Conservation (phyloP, 1,140 invertebrate species). For the Ips nitidus region DNA sequence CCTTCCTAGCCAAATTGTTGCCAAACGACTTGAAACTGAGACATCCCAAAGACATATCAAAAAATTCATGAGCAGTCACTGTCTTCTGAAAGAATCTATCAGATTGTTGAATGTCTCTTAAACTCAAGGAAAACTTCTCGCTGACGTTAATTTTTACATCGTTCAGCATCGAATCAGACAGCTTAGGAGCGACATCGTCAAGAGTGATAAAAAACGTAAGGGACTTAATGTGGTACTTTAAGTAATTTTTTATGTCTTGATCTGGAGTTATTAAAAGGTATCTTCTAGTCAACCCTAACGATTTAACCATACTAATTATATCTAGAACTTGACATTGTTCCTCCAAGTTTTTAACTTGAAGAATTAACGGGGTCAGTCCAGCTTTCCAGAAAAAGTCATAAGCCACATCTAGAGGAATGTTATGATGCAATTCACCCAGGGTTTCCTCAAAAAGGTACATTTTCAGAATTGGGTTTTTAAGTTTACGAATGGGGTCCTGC, state of each 20-base stretch:
- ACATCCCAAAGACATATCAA: constrained; percentile 24
- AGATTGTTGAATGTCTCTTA: constrained; percentile 9
- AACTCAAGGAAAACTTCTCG: constrained; percentile 12
- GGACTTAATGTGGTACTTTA: constrained; percentile 9
- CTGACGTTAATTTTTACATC: constrained; percentile 12
- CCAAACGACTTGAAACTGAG: constrained; percentile 23
- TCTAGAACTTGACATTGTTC: constrained; percentile 14
- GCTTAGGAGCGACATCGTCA: constrained; percentile 12
- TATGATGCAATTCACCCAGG: background rate
- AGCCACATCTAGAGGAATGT: constrained; percentile 17
- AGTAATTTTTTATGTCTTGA: constrained; percentile 2
- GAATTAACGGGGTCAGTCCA: constrained; percentile 18
- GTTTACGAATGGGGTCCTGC: constrained; percentile 11
- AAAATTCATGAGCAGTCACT: constrained; percentile 22
- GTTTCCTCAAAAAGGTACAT: constrained; percentile 36
- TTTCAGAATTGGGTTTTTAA: constrained; percentile 19
- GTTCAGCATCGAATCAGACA: constrained; percentile 7
- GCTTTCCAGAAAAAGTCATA: constrained; percentile 33
- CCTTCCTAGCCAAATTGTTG: constrained; percentile 1
- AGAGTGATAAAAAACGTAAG: constrained; percentile 22
- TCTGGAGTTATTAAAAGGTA: constrained; percentile 20
- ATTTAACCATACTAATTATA: constrained; percentile 19
- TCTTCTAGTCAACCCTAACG: constrained; percentile 13
- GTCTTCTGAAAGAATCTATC: constrained; percentile 25
- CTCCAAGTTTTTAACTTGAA: constrained; percentile 14